Evolutionary conservation across 2,888 invertebrate species (phyloP), one percentile per base, ranked within the genome.

Genomic region (Diarsia brunnea): DNA sequence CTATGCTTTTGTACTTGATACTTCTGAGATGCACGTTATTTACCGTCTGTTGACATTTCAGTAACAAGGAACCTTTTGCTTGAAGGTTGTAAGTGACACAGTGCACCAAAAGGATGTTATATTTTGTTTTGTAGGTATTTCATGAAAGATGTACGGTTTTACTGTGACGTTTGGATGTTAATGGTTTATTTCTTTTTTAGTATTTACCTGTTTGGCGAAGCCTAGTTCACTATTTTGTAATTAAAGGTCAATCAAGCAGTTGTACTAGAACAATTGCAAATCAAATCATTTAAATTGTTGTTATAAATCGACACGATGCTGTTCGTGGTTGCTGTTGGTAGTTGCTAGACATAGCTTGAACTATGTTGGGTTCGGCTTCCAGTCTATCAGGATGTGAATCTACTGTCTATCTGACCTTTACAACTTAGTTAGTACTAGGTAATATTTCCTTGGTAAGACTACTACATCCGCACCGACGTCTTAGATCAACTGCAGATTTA

Each of bases 1-100:
- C 38, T 43, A 31, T 55, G 60, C 31, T 78, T 75, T 55, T 7
- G 43, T 43, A 55, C 66, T 69, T 51, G 66, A 75, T 49, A 69
- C 11, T 19, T 51, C 11, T 55, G 58, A 43, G 60, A 43, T 53
- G 19, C 16, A 14, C 4, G 27, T 31, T 61, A 63, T 61, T 74
- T 61, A 64, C 43, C 24, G 19, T 12, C 43, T 45, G 43, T 45
- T 31, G n/a, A 71, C 10, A 4, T 63, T 72, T 27, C 1, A 55
- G 21, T 55, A 60, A 63, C 47, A 47, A 67, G 31, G 24, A 47
- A 45, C 68, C 16, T 66, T 58, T 45, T 0, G 21, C 12, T 16
- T n/a, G 14, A 38, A 27, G 12, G 5, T 16, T 27, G 69, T 67
- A 51, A 31, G 63, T 67, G 53, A 38, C 51, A 31, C 8, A 27